phyloP scores from a whole-genome alignment of 2,888 invertebrate species.

The Leuctra nigra region DNA sequence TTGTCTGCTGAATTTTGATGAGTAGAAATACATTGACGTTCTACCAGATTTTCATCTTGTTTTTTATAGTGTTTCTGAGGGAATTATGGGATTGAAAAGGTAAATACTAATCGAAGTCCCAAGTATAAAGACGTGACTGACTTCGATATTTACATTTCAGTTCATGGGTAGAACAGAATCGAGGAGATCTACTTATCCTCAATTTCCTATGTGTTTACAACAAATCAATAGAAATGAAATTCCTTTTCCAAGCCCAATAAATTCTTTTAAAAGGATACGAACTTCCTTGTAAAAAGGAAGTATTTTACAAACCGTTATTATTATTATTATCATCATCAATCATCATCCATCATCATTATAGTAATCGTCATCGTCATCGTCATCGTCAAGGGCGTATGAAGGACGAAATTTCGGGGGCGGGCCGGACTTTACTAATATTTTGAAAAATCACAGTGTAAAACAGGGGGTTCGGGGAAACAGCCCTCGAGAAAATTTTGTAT shows the following conservation, averaged over 20 bases:
- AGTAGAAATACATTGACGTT: neutral
- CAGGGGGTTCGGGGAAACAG: too few relatives aligned
- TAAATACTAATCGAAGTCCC: conserved; percentile 14
- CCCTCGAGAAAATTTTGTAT: too few relatives aligned
- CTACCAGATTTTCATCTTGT: neutral
- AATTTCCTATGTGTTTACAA: conserved; percentile 16
- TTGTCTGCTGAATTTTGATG: too few relatives aligned
- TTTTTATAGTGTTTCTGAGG: too few relatives aligned
- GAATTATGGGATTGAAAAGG: conserved; percentile 8
- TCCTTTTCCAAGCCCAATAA: conserved; percentile 18
- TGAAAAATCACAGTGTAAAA: too few relatives aligned
- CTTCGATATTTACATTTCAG: conserved; percentile 11
- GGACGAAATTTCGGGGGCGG: too few relatives aligned
- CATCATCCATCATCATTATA: too few relatives aligned
- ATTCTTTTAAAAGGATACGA: conserved; percentile 16
- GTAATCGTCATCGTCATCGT: too few relatives aligned
- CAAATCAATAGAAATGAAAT: conserved; percentile 25
- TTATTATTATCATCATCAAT: conserved; percentile 5
- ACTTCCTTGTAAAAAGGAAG: conserved; percentile 8
- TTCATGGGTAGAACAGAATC: conserved; percentile 1
- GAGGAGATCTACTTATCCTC: conserved; percentile 1
- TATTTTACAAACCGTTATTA: conserved; percentile 13
- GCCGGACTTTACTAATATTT: too few relatives aligned
- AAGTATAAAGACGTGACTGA: conserved; percentile 3
- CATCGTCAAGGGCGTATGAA: too few relatives aligned